These are phyloP conservation scores for Lepus townsendii DNA, from an alignment of 2,797 vertebrate species.

Conservation along the genomic window DNA sequence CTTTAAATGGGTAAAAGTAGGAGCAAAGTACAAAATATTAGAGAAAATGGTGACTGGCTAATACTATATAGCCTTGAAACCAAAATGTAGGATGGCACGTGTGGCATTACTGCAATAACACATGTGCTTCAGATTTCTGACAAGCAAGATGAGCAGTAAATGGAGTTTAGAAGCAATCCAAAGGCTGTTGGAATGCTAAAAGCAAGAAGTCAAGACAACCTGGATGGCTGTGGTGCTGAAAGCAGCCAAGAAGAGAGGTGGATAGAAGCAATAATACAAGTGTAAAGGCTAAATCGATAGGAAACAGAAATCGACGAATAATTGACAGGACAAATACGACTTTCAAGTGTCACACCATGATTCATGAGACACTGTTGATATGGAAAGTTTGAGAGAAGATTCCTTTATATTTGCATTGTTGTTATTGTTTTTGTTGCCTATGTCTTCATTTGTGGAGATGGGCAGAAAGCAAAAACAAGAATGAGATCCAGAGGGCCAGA, in stretches of 20 bases:
- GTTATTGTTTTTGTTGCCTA: not conserved
- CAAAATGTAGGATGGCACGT: not conserved
- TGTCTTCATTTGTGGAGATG: not conserved
- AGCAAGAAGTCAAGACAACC: not conserved
- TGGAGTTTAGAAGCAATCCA: not conserved
- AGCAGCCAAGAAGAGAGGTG: not conserved
- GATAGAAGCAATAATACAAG: not conserved
- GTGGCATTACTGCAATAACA: not conserved
- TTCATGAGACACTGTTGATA: not conserved
- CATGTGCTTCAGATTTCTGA: not conserved
- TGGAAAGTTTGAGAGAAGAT: not conserved
- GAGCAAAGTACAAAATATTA: not conserved
- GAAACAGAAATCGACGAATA: not conserved
- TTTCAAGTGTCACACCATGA: not conserved
- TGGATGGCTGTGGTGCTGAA: not conserved
- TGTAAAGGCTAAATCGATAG: not conserved
- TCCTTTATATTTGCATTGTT: not conserved
- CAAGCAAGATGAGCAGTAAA: not conserved
- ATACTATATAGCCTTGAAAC: not conserved
- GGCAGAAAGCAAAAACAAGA: not conserved
- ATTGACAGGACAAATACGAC: not conserved
- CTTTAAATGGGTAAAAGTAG: not conserved
- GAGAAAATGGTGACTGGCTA: not conserved
- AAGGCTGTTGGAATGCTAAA: not conserved
- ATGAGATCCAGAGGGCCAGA: not conserved